Evolutionary conservation across 2,797 vertebrate genomes (phyloP).

Genomic region (Sebastolobus altivelis): DNA sequence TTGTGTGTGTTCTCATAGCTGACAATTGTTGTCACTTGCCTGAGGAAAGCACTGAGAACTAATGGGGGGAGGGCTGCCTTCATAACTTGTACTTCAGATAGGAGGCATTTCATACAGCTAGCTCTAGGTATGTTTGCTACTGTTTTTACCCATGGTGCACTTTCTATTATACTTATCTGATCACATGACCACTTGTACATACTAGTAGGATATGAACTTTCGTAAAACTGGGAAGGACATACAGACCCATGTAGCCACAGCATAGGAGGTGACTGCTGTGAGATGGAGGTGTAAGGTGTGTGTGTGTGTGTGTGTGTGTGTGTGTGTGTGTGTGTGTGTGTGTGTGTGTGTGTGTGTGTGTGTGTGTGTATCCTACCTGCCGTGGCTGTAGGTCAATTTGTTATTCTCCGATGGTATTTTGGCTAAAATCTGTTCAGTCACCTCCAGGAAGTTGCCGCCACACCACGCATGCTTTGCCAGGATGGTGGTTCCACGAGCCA

Average conservation of each 20-base stretch:
- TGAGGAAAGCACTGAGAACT: neutral
- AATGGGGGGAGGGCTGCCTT: neutral
- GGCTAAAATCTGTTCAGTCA: slow-evolving; percentile 96
- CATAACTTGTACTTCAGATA: neutral
- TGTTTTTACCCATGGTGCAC: neutral
- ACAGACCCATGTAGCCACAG: neutral
- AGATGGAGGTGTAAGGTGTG: too few species aligned
- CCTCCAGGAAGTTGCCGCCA: slow-evolving; percentile 97
- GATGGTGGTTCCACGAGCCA: slow-evolving; percentile 96
- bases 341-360: neutral
- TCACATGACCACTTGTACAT: neutral
- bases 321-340: too few species aligned
- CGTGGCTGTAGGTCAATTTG: slow-evolving; percentile 97
- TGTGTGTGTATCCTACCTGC: slow-evolving; percentile 85
- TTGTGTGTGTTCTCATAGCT: neutral
- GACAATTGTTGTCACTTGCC: neutral
- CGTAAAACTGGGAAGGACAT: neutral
- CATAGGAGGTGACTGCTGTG: neutral
- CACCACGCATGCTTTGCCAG: slow-evolving; percentile 98
- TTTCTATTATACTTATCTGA: neutral
- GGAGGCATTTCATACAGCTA: neutral
- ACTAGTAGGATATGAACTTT: neutral
- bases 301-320: too few species aligned
- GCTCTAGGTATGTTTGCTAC: neutral
- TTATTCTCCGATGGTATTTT: slow-evolving; percentile 98